Conservation (phyloP, 2,113 vertebrate genomes). For the Lanius collurio region DNA sequence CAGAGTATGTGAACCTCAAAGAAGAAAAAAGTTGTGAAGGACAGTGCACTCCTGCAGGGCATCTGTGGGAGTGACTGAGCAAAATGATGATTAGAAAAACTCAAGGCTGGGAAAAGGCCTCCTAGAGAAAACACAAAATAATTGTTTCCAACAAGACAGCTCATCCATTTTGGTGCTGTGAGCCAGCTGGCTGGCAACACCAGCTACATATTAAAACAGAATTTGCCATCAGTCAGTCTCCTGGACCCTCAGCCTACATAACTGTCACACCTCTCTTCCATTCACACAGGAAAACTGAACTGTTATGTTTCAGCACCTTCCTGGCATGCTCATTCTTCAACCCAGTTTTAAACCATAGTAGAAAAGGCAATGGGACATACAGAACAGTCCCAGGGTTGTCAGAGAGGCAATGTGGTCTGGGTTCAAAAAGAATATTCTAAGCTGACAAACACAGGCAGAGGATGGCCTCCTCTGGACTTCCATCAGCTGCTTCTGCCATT, state of each 20-base stretch:
- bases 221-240: neutral
- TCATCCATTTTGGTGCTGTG: neutral
- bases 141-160: neutral
- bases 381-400: neutral
- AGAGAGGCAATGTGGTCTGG: neutral
- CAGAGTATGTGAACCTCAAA: neutral
- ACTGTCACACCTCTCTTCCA: neutral
- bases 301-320: neutral
- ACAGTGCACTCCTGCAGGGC: neutral
- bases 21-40: neutral
- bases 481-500: neutral
- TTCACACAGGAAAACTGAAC: neutral
- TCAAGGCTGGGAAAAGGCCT: neutral
- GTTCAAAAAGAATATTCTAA: neutral
- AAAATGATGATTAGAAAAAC: neutral
- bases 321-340: neutral
- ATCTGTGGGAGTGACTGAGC: neutral
- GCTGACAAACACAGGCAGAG: neutral
- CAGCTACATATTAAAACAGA: neutral
- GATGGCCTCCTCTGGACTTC: neutral
- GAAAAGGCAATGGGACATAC: neutral
- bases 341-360: neutral
- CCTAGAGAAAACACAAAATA: neutral
- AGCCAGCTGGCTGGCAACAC: neutral
- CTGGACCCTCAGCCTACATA: neutral